These are phyloP conservation scores for Poeciliopsis occidentalis DNA, from an alignment of 2,113 vertebrate species.

Conservation along the genomic window DNA sequence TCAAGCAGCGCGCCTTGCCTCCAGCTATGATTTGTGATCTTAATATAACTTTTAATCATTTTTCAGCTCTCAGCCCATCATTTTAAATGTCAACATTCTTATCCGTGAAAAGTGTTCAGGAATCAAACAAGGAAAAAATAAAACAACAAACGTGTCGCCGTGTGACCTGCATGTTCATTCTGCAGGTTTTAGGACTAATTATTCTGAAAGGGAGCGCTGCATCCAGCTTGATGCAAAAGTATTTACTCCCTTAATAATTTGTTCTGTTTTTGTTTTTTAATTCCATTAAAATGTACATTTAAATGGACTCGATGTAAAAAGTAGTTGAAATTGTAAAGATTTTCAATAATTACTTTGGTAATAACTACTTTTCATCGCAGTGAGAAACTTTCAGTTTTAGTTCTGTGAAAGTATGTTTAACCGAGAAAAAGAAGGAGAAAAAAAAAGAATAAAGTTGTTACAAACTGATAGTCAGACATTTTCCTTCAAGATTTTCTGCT, in stretches of 20 bases:
- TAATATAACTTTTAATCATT: background rate
- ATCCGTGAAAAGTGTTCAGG: background rate
- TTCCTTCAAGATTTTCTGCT: background rate
- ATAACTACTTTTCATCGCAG: background rate
- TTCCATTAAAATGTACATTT: background rate
- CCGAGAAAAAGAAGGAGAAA: too few species aligned
- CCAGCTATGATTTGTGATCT: background rate
- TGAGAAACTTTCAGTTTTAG: background rate
- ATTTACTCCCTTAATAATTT: background rate
- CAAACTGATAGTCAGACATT: background rate
- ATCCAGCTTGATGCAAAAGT: background rate
- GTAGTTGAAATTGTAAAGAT: background rate
- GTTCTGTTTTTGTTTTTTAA: background rate
- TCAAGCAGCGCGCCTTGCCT: background rate
- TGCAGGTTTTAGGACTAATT: background rate
- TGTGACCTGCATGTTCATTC: constrained; percentile 2
- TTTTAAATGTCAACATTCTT: constrained; percentile 1
- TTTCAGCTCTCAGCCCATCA: background rate
- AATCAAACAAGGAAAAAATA: background rate
- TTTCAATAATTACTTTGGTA: background rate
- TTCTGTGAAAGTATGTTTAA: background rate
- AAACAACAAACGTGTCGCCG: background rate
- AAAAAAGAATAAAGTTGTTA: background rate
- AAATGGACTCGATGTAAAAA: background rate
- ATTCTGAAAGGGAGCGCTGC: background rate